Evolutionary conservation across 2,888 invertebrate genomes (phyloP), one percentile per base, ranked within the genome.

Genomic region (Troides aeacus): DNA sequence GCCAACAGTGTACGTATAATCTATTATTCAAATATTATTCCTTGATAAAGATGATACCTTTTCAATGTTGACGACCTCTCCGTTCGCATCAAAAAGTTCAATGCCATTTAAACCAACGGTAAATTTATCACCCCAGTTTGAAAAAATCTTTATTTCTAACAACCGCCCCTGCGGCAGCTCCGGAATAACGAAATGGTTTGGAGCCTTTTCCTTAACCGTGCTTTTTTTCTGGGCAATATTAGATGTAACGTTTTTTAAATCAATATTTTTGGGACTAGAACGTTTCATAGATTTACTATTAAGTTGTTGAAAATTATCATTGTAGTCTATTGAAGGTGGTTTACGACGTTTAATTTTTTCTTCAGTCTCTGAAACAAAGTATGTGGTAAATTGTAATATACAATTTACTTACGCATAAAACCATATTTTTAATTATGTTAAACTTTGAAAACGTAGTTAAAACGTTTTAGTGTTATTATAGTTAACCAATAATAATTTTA

Each of bases 41-140:
- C 7, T 39, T 39, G 8, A 10, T 39, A 39, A 39, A 10, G 15
- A 8, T 72, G 74, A 77, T 83, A 96, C 96, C 92, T 95, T 94
- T 80, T 94, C 90, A 70, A 96, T 90, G 64, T 83, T 79, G 1
- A 94, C 93, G 50, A 91, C 86, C 72, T 93, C 89, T 15, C 96
- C 97, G 64, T 90, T 88, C 21, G 89, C 86, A 72, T 94, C 94
- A 81, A 96, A 97, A 72, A 97, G 86, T 84, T 97, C 96, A 66
- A 97, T 93, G 3, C 96, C 97, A 80, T 96, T 97, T 68, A 97
- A 84, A 0, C 97, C 97, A 18, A 97, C 95, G 76, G 96, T 95
- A 84, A 96, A 94, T 75, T 94, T 94, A 81, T 97, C 97, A 12
- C 97, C 97, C 97, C 97, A 97, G 46, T 96, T 96, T 23, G 93